Conservation (phyloP, 1,140 invertebrate species). For the Drosophila subobscura region DNA sequence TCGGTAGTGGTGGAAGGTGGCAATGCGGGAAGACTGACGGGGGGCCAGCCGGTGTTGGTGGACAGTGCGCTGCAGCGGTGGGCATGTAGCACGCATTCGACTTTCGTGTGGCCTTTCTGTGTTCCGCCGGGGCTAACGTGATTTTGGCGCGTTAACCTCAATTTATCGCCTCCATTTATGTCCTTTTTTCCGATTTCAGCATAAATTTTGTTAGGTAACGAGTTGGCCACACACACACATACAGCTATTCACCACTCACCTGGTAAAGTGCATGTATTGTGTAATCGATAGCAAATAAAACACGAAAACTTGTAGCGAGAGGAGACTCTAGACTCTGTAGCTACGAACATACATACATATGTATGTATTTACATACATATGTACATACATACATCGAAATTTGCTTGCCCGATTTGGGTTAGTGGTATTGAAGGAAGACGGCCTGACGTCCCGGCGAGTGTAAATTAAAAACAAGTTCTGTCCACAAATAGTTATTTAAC, state of each 20-base stretch:
- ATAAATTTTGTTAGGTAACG: constrained; percentile 77
- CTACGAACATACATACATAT: no score
- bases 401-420: no score
- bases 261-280: constrained; percentile 77
- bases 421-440: no score
- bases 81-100: constrained; percentile 29
- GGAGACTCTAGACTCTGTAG: no score
- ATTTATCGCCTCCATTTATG: constrained; percentile 80
- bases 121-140: constrained; percentile 63
- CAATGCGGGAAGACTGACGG: neutral
- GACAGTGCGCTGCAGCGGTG: neutral
- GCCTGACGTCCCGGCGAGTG: no score
- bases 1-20: neutral
- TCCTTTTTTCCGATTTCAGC: constrained; percentile 79
- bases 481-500: no score
- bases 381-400: no score
- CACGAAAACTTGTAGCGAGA: neutral
- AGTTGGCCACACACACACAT: constrained; percentile 46
- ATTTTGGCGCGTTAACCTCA: constrained; percentile 80
- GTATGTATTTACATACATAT: no score
- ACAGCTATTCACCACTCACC: constrained; percentile 24
- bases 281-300: constrained; percentile 73
- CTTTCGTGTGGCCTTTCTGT: constrained; percentile 47
- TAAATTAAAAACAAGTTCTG: no score
- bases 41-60: constrained; percentile 23